A percentile compares a stretch with the other conserved stretches of the same genome.
phyloP scores from a whole-genome alignment of 2,888 invertebrate species.

The Conomelus anceps region DNA sequence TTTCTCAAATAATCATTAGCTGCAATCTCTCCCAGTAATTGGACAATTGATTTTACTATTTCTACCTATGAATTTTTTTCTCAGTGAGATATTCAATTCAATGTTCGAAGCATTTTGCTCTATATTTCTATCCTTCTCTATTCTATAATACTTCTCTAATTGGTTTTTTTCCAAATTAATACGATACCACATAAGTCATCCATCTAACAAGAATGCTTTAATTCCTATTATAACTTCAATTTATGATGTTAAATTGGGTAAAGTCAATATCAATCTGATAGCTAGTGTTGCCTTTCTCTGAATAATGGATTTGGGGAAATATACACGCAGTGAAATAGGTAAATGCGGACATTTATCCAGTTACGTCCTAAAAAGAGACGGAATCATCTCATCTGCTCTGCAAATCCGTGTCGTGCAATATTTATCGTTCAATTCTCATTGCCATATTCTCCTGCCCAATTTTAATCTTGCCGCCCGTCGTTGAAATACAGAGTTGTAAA shows the following conservation, averaged over 20 bases:
- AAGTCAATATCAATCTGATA: background rate
- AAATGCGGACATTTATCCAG: background rate
- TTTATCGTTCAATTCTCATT: background rate
- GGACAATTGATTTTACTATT: no score
- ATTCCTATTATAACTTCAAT: background rate
- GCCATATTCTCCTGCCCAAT: background rate
- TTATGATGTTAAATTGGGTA: background rate
- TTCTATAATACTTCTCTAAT: no score
- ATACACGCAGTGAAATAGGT: no score
- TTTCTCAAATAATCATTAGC: no score
- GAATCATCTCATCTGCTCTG: background rate
- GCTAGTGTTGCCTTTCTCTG: background rate
- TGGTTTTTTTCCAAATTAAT: no score
- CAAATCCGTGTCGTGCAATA: background rate
- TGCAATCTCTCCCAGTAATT: no score
- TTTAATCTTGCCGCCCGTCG: background rate
- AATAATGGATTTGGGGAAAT: background rate
- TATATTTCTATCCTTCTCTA: no score
- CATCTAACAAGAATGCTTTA: background rate
- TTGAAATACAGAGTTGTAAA: background rate
- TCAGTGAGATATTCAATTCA: no score
- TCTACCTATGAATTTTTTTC: no score
- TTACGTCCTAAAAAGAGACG: background rate
- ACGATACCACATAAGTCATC: no score
- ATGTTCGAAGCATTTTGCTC: no score